These are phyloP conservation scores for Monopterus albus DNA, from an alignment of 2,113 vertebrate genomes.

Conservation along the genomic window DNA sequence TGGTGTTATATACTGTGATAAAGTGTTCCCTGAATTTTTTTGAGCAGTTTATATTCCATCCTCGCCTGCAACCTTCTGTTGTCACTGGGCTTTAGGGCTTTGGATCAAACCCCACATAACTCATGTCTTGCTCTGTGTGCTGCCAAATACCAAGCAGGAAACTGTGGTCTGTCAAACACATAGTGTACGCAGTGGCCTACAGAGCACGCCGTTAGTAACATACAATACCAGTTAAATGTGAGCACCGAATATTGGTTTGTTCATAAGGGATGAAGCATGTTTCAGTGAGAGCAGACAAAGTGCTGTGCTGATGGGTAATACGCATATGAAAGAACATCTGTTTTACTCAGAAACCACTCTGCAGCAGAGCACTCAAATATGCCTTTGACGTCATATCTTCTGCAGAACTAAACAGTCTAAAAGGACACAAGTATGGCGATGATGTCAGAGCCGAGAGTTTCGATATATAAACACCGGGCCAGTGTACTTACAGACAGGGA, in stretches of 20 bases:
- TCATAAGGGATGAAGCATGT: not conserved
- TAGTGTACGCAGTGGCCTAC: conserved; percentile 32
- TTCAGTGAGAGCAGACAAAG: conserved; percentile 15
- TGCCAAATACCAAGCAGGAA: conserved; percentile 70
- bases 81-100: conserved; percentile 57
- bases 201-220: conserved; percentile 35
- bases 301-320: conserved; percentile 27
- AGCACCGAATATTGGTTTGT: conserved; percentile 33
- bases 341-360: not conserved
- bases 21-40: too few relatives aligned
- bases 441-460: conserved; percentile 12
- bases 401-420: conserved; percentile 15
- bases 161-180: conserved; percentile 66
- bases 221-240: conserved; percentile 31
- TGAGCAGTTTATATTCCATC: conserved; percentile 34
- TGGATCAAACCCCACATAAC: conserved; percentile 32
- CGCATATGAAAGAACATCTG: conserved; percentile 15
- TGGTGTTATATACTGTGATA: too few relatives aligned
- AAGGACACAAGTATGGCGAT: conserved; percentile 19
- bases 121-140: conserved; percentile 37
- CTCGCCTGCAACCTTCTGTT: conserved; percentile 57
- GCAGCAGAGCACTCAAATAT: not conserved
- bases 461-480: conserved; percentile 50
- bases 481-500: conserved; percentile 13
- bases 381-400: not conserved